Percentiles rank a stretch among this genome's conserved stretches.
Conservation (phyloP, 2,888 invertebrate species). For the Drosophila prolongata region DNA sequence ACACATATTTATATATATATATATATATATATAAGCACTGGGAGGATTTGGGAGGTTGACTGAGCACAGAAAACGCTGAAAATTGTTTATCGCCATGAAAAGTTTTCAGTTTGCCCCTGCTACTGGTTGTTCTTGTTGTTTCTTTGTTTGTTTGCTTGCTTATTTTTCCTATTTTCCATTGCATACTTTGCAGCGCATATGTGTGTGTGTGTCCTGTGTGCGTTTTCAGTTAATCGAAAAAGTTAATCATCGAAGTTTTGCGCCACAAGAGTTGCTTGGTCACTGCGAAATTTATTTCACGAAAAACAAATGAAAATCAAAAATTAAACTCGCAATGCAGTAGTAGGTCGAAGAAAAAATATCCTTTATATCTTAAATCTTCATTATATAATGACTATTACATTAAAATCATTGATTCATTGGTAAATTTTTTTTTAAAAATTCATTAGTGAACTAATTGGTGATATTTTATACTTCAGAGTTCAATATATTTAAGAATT, state of each 20-base stretch:
- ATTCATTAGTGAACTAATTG: too few relatives aligned
- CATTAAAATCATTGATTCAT: too few relatives aligned
- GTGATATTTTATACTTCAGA: too few relatives aligned
- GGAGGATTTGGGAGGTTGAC: conserved; percentile 6
- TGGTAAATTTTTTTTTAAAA: too few relatives aligned
- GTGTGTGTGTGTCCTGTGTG: conserved; percentile 13
- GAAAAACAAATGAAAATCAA: conserved; percentile 5
- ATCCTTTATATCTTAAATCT: neutral
- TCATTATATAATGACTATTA: too few relatives aligned
- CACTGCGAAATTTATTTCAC: conserved; percentile 39
- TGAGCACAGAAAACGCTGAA: conserved; percentile 52
- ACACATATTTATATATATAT: conserved; percentile 13
- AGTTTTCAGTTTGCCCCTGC: conserved; percentile 57
- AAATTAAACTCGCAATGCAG: neutral
- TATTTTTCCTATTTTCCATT: conserved; percentile 50
- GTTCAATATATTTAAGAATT: too few relatives aligned
- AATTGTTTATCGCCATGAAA: conserved; percentile 75
- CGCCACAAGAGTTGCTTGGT: conserved; percentile 55
- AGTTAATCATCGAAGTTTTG: conserved; percentile 80
- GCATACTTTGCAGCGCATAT: conserved; percentile 48
- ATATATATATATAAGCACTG: conserved; percentile 8
- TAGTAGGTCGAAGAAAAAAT: neutral
- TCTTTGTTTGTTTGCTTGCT: conserved; percentile 40
- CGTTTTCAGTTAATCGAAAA: conserved; percentile 76
- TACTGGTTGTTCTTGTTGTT: conserved; percentile 37